phyloP scores from a whole-genome alignment of 2,888 invertebrate genomes.

The Gymnocheta viridis region DNA sequence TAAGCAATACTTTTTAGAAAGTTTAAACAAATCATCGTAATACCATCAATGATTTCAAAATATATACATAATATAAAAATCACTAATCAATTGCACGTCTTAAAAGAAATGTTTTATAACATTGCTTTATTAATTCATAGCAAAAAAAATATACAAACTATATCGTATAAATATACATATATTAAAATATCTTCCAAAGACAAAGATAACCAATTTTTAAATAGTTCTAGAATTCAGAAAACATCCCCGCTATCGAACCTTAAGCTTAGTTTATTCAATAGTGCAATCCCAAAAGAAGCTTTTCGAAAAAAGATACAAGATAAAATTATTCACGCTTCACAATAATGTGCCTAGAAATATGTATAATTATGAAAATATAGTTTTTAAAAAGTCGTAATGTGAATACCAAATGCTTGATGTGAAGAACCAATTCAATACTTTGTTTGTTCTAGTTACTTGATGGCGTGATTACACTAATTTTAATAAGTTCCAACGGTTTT shows the following conservation, averaged over 20 bases:
- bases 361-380: constrained; percentile 11
- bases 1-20: constrained; percentile 59
- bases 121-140: too few species aligned
- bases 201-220: background rate
- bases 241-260: background rate
- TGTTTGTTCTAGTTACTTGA: background rate
- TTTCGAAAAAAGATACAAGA: background rate
- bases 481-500: background rate
- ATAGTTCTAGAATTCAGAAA: background rate
- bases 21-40: constrained; percentile 40
- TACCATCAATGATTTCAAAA: constrained; percentile 20
- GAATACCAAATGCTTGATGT: background rate
- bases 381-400: constrained; percentile 9
- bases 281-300: background rate
- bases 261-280: background rate
- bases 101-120: background rate
- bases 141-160: background rate
- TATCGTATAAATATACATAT: background rate
- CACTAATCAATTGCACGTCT: background rate
- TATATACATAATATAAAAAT: background rate
- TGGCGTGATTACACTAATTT: background rate
- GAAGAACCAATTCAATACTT: background rate
- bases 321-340: constrained; percentile 44
- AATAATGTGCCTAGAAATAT: constrained; percentile 60
- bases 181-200: background rate